Evolutionary conservation across 2,888 invertebrate genomes (phyloP).

Genomic region (Meloe dianella): DNA sequence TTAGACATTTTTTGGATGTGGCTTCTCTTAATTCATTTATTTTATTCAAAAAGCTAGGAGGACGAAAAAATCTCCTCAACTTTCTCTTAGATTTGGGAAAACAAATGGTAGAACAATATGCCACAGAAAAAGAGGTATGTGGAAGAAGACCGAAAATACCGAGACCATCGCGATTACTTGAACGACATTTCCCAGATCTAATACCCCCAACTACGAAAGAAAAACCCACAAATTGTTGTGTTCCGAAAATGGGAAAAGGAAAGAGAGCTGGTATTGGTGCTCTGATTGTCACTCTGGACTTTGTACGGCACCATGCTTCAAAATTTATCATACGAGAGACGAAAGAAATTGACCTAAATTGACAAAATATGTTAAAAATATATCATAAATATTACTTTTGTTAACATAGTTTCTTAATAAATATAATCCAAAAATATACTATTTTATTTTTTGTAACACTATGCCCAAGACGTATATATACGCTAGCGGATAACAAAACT

Average conservation of each 20-base stretch:
- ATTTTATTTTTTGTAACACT: too few relatives aligned
- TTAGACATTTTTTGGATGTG: neutral
- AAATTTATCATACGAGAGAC: conserved; percentile 16
- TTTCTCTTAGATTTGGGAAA: neutral
- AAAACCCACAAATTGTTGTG: conserved; percentile 21
- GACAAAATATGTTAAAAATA: too few relatives aligned
- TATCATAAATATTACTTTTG: too few relatives aligned
- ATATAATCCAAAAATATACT: too few relatives aligned
- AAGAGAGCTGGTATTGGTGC: conserved; percentile 22
- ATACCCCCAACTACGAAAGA: conserved; percentile 19
- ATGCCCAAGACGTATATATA: too few relatives aligned
- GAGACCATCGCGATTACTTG: conserved; percentile 10
- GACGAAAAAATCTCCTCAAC: neutral
- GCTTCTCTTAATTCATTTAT: neutral
- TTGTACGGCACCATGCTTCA: conserved; percentile 24
- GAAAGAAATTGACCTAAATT: too few relatives aligned
- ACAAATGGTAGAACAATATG: neutral
- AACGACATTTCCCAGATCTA: conserved; percentile 21
- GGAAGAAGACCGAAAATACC: neutral
- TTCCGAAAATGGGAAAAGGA: conserved; percentile 17
- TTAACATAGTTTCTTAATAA: too few relatives aligned
- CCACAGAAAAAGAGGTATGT: neutral
- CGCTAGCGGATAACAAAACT: too few relatives aligned
- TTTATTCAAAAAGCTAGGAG: neutral
- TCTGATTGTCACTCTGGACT: conserved; percentile 20